Conservation (phyloP, 2,113 vertebrate genomes). For the Tetrax tetrax region DNA sequence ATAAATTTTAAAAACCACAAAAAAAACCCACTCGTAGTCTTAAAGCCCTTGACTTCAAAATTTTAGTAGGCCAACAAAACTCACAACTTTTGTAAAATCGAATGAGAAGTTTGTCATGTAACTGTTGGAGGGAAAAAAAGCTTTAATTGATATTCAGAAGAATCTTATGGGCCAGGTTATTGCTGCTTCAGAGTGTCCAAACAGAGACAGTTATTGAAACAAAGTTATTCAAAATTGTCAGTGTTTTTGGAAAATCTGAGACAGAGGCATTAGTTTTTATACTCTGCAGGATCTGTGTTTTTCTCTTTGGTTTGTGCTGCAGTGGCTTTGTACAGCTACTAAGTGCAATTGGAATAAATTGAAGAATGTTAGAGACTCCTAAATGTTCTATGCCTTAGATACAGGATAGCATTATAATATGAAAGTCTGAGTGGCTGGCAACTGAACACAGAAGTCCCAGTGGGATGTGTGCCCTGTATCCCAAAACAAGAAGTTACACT, state of each 20-base stretch:
- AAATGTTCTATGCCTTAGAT: background rate
- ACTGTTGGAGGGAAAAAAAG: background rate
- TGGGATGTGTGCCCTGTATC: background rate
- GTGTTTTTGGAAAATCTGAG: background rate
- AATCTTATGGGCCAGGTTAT: background rate
- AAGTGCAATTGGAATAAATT: background rate
- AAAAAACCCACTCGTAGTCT: accelerated
- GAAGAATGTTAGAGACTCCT: background rate
- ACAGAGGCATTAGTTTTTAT: background rate
- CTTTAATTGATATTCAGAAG: background rate
- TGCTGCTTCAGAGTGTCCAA: background rate
- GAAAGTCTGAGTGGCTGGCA: background rate
- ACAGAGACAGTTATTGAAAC: background rate
- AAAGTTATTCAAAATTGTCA: background rate
- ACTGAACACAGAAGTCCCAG: background rate
- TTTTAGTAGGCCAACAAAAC: background rate
- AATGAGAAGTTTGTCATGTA: background rate
- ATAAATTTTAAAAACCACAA: background rate
- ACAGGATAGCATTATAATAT: background rate
- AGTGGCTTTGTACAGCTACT: background rate
- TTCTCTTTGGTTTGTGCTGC: background rate
- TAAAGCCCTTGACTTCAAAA: background rate
- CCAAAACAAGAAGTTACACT: background rate
- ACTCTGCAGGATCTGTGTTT: background rate
- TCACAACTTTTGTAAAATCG: background rate